phyloP scores from a whole-genome alignment of 2,113 vertebrate genomes.

The Sardina pilchardus region DNA sequence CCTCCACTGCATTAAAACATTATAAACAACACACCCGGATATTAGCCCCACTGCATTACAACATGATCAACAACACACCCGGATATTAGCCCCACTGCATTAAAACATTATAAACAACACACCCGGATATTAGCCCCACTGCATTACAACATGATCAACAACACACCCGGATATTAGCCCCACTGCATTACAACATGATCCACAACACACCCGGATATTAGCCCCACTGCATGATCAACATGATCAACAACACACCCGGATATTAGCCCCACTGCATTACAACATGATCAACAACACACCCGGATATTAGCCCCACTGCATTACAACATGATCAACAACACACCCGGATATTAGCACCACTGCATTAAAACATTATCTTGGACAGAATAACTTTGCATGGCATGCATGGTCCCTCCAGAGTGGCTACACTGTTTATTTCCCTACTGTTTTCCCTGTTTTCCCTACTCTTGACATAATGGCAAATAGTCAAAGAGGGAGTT shows the following conservation, averaged over 20 bases:
- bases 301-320: not conserved
- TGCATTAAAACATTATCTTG: not conserved
- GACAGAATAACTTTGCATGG: not conserved
- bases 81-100: not conserved
- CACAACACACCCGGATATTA: not conserved
- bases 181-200: not conserved
- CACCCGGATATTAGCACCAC: not conserved
- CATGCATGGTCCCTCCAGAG: not conserved
- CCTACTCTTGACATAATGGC: not conserved
- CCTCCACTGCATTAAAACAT: not conserved
- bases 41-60: not conserved
- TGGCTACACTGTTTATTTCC: not conserved
- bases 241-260: too few species aligned
- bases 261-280: not conserved
- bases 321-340: not conserved
- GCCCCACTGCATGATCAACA: not conserved
- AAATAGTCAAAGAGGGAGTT: not conserved
- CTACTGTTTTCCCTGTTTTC: too few species aligned
- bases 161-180: not conserved
- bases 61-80: not conserved
- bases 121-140: not conserved
- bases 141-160: not conserved
- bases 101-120: not conserved
- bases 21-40: not conserved
- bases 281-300: not conserved